Conservation (phyloP, 2,797 vertebrate species). For the Chromobotia macracanthus region DNA sequence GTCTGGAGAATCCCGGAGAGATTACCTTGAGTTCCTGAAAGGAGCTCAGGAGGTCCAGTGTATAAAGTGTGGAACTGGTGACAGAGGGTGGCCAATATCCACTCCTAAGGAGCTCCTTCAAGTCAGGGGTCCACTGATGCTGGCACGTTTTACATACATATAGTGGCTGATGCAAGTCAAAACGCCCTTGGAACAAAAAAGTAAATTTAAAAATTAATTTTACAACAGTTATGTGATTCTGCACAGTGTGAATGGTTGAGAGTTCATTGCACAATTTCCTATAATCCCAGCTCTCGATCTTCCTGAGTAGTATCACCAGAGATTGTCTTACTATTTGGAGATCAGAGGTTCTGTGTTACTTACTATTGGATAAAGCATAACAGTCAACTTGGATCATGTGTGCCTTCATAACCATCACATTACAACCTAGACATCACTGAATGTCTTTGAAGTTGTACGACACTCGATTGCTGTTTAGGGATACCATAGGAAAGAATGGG, state of each 20-base stretch:
- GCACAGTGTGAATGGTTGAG: constrained; percentile 3
- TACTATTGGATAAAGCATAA: no score
- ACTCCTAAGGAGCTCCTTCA: constrained; percentile 11
- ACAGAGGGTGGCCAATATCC: constrained; percentile 16
- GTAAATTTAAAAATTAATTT: neutral
- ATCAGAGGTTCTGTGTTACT: no score
- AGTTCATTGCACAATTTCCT: neutral
- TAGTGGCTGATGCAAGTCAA: constrained; percentile 18
- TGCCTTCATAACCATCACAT: no score
- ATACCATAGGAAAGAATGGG: no score
- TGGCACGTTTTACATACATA: neutral
- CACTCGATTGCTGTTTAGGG: no score
- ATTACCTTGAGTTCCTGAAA: constrained; percentile 14
- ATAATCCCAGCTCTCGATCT: no score
- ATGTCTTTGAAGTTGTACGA: no score
- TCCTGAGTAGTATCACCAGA: no score
- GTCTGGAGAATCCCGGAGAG: constrained; percentile 5
- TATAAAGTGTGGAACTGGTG: neutral
- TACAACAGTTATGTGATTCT: neutral
- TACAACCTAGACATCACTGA: no score
- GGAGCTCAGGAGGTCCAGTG: constrained; percentile 7
- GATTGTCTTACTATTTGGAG: no score
- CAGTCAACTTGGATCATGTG: no score
- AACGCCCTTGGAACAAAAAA: neutral
- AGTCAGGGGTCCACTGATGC: neutral